phyloP scores from a whole-genome alignment of 2,113 vertebrate species.

The Chauna torquata region DNA sequence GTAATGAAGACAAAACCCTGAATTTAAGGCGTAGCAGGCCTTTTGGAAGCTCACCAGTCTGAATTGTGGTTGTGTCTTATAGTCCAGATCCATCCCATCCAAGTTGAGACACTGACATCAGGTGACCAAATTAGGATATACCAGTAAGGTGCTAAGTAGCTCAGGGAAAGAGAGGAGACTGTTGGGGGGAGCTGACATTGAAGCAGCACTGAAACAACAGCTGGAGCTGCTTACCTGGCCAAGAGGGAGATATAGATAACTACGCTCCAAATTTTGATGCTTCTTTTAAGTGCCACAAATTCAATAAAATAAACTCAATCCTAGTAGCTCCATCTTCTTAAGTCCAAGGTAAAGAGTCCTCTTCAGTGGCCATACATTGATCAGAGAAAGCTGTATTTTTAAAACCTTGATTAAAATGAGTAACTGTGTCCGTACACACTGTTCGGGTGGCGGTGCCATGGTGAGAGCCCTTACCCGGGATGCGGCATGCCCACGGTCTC shows the following conservation, averaged over 20 bases:
- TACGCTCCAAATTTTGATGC: not conserved
- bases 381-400: not conserved
- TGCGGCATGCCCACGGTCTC: not conserved
- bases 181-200: not conserved
- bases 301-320: not conserved
- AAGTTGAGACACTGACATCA: not conserved
- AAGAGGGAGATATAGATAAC: not conserved
- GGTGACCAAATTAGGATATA: not conserved
- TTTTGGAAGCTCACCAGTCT: not conserved
- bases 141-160: not conserved
- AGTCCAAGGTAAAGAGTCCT: not conserved
- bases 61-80: not conserved
- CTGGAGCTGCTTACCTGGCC: not conserved
- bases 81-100: not conserved
- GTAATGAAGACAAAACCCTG: slow-evolving; percentile 9
- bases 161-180: not conserved
- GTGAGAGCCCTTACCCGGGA: not conserved
- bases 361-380: not conserved
- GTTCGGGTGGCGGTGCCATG: not conserved
- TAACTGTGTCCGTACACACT: rapidly evolving
- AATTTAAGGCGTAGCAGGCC: not conserved
- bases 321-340: not conserved
- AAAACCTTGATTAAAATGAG: not conserved
- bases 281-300: not conserved
- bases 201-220: not conserved